phyloP scores from a whole-genome alignment of 1,140 invertebrate species.

The Sitodiplosis mosellana region DNA sequence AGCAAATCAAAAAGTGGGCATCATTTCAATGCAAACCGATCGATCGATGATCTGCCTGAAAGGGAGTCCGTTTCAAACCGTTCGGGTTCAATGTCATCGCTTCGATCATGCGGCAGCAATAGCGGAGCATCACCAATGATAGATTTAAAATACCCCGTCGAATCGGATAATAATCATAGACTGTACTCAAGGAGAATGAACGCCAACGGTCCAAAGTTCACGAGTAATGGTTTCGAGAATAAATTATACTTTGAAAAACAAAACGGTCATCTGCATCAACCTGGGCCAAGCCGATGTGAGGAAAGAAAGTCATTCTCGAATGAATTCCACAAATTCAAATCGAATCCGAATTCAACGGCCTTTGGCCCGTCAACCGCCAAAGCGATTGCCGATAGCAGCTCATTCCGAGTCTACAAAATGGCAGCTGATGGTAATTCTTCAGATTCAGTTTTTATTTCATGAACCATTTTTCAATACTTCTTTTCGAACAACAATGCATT shows the following conservation, averaged over 20 bases:
- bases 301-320: neutral
- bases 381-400: neutral
- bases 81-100: no score
- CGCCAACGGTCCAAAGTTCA: neutral
- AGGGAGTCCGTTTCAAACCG: no score
- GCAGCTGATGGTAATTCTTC: conserved; percentile 1
- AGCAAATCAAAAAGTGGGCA: no score
- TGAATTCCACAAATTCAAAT: conserved; percentile 1
- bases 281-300: neutral
- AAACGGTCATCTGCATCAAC: neutral
- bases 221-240: conserved; percentile 1
- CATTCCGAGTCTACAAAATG: conserved; percentile 3
- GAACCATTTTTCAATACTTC: no score
- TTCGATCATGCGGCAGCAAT: no score
- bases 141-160: no score
- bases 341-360: neutral
- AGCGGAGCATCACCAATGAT: no score
- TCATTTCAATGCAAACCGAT: no score
- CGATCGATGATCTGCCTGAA: no score
- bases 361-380: no score
- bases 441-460: neutral
- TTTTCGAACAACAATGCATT: no score
- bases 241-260: conserved; percentile 2
- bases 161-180: neutral
- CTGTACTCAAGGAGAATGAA: neutral